A percentile compares a stretch with the other conserved stretches of the same genome.
Evolutionary conservation across 37 sponge, comb jelly and placozoan genomes (phyloP).

Genomic region (Halichondria panicea): DNA sequence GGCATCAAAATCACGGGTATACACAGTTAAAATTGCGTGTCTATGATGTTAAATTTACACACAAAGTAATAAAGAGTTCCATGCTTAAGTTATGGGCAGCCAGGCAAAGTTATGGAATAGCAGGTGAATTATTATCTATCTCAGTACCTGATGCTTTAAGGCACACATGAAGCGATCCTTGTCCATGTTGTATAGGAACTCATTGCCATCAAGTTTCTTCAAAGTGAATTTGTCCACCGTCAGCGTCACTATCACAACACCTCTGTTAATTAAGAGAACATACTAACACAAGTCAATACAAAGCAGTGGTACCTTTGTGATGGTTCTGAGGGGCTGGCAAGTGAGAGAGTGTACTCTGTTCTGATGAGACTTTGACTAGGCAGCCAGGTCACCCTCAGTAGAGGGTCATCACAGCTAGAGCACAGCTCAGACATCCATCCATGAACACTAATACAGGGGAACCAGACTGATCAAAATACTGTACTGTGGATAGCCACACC

Average conservation of each 20-base stretch:
- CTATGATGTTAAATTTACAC: neutral
- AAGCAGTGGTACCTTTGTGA: conserved; percentile 10
- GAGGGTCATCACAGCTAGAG: conserved; percentile 30
- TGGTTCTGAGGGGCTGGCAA: conserved; percentile 1
- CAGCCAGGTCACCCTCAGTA: conserved; percentile 21
- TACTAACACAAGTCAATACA: neutral
- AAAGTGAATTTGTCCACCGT: conserved; percentile 29
- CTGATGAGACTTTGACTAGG: conserved; percentile 30
- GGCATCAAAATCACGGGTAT: neutral
- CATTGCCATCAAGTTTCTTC: conserved; percentile 12
- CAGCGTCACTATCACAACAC: conserved; percentile 15
- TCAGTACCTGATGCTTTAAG: conserved; percentile 50
- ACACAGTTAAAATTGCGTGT: neutral
- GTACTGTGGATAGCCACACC: neutral
- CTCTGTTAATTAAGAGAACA: neutral
- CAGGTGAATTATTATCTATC: neutral
- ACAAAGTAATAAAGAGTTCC: neutral
- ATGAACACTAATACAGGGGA: conserved; percentile 20
- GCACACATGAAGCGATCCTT: conserved; percentile 34
- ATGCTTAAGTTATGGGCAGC: neutral
- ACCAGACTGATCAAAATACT: neutral
- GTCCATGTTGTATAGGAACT: conserved; percentile 15
- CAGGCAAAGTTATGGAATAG: neutral
- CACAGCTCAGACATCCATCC: conserved; percentile 47
- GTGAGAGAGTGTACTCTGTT: conserved; percentile 11